A percentile compares a stretch with the other conserved stretches of the same genome.
phyloP scores from a whole-genome alignment of 2,113 vertebrate genomes.

The Gallinago jamesoni region DNA sequence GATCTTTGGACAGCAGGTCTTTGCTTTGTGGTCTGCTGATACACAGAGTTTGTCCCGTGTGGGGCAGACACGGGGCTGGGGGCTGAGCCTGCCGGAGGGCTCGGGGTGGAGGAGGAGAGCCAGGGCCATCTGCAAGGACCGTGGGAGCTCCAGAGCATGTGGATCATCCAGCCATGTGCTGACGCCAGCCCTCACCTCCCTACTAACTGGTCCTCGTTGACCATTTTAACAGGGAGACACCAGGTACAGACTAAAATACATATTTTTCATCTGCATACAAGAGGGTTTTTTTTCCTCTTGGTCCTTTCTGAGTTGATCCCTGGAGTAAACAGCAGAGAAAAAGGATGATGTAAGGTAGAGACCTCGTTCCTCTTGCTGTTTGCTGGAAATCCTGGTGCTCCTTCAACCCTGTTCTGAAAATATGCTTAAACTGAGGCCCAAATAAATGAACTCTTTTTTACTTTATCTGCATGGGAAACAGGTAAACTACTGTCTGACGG shows the following conservation, averaged over 20 bases:
- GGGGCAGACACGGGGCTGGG: background rate
- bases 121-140: background rate
- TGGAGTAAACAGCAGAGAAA: background rate
- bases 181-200: rapidly evolving
- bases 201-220: rapidly evolving
- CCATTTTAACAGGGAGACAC: background rate
- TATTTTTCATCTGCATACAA: rapidly evolving
- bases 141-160: rapidly evolving
- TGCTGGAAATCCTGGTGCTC: background rate
- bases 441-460: rapidly evolving
- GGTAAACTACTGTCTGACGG: rapidly evolving
- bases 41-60: background rate
- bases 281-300: background rate
- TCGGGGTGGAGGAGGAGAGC: background rate
- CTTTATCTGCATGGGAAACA: rapidly evolving
- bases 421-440: too few relatives aligned
- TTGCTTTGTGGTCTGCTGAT: rapidly evolving
- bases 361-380: background rate
- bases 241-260: rapidly evolving
- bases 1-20: background rate
- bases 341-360: background rate
- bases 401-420: background rate
- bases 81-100: background rate
- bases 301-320: background rate
- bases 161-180: rapidly evolving